A percentile compares a stretch with the other conserved stretches of the same genome.
Conservation (phyloP, 1,140 invertebrate species). For the Philopotamus ludificatus region DNA sequence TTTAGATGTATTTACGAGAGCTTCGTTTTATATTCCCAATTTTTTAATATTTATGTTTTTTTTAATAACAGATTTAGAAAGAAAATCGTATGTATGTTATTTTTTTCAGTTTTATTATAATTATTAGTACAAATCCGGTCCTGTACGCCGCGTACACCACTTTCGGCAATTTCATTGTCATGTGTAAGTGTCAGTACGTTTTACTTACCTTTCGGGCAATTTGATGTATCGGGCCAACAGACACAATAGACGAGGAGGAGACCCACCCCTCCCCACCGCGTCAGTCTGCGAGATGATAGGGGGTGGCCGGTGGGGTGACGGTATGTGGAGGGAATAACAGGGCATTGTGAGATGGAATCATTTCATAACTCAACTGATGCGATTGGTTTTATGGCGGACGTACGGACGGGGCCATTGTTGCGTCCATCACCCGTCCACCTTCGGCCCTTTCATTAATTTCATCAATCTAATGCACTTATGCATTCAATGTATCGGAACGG, state of each 20-base stretch:
- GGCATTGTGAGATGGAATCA: conserved; percentile 41
- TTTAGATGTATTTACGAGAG: no score
- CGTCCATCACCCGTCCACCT: conserved; percentile 24
- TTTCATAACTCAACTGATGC: conserved; percentile 40
- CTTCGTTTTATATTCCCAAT: no score
- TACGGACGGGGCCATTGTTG: conserved; percentile 19
- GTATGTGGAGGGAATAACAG: neutral
- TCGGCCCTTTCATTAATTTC: conserved; percentile 18
- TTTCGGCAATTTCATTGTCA: conserved; percentile 26
- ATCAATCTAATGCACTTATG: conserved; percentile 31
- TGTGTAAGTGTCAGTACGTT: conserved; percentile 34
- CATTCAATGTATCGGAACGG: neutral
- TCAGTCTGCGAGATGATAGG: neutral
- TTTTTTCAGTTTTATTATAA: no score
- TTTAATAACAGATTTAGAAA: no score
- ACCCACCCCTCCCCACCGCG: neutral
- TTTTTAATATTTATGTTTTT: no score
- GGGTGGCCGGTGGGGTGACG: neutral
- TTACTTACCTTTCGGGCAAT: conserved; percentile 42
- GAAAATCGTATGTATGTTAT: no score
- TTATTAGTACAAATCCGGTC: conserved; percentile 7
- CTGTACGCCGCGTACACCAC: conserved; percentile 11
- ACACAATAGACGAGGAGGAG: conserved; percentile 26
- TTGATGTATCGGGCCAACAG: conserved; percentile 39
- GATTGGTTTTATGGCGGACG: conserved; percentile 26